Evolutionary conservation across 2,797 vertebrate genomes (phyloP).

Genomic region (Oreochromis mossambicus): DNA sequence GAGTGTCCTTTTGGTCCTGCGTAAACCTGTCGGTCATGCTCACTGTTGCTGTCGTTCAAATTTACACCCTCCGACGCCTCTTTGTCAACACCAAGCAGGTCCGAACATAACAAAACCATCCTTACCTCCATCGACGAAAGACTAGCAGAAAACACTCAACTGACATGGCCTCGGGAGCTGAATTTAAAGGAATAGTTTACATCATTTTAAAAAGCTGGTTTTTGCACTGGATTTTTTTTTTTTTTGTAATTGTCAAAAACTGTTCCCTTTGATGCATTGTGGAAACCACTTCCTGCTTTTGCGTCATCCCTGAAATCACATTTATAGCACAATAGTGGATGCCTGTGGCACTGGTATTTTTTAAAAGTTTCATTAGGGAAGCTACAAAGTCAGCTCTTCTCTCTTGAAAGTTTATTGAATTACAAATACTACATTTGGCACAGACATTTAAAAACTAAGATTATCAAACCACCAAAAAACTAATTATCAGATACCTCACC

Average conservation of each 20-base stretch:
- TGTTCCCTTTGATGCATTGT: neutral
- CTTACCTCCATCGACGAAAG: neutral
- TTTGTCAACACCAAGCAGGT: constrained; percentile 74
- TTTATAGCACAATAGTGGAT: neutral
- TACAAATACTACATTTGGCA: constrained; percentile 11
- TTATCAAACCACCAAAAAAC: neutral
- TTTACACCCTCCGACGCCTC: constrained; percentile 81
- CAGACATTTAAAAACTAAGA: neutral
- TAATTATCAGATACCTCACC: neutral
- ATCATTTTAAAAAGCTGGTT: neutral
- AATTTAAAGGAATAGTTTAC: neutral
- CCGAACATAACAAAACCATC: constrained; percentile 58
- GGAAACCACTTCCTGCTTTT: neutral
- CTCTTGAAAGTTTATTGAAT: constrained; percentile 29
- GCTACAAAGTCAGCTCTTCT: constrained; percentile 2
- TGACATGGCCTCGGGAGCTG: neutral
- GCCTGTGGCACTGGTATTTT: neutral
- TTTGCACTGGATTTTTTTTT: neutral
- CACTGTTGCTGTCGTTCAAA: constrained; percentile 78
- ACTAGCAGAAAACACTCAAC: neutral
- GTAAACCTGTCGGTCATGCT: constrained; percentile 79
- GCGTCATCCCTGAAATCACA: neutral
- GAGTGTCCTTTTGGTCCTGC: constrained; percentile 89
- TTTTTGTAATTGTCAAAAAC: neutral
- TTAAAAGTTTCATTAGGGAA: neutral